Conservation (phyloP, 35 echinoderm and acorn worm species). For the Apostichopus californicus region DNA sequence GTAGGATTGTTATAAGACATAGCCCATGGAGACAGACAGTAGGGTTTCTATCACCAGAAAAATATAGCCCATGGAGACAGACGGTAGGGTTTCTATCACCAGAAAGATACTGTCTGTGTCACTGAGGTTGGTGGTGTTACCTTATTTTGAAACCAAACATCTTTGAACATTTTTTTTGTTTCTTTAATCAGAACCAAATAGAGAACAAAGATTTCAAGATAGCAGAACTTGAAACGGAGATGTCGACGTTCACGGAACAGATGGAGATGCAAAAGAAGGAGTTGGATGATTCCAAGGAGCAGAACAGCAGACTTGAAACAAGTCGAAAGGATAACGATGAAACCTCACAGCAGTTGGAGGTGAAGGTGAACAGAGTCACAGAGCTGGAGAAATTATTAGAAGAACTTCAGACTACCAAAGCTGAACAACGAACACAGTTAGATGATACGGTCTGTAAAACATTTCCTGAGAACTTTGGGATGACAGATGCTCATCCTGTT, state of each 20-base stretch:
- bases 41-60: neutral
- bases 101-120: neutral
- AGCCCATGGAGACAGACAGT: too few species aligned
- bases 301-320: slow-evolving; percentile 61
- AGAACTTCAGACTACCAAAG: slow-evolving; percentile 47
- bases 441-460: slow-evolving; percentile 57
- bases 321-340: slow-evolving; percentile 42
- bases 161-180: neutral
- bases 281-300: slow-evolving; percentile 65
- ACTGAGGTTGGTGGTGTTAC: too few species aligned
- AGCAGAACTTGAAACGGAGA: slow-evolving; percentile 90
- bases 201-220: slow-evolving; percentile 99
- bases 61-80: too few species aligned
- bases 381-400: slow-evolving; percentile 61
- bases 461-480: neutral
- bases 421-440: slow-evolving; percentile 56
- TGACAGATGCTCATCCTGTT: neutral
- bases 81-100: neutral
- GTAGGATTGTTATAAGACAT: too few species aligned
- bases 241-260: slow-evolving; percentile 79
- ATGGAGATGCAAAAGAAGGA: slow-evolving; percentile 77
- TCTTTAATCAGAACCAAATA: slow-evolving; percentile 65
- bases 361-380: slow-evolving; percentile 55
- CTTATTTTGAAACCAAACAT: too few species aligned
- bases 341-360: slow-evolving; percentile 53